Base-by-base conservation (phyloP, 2,888 invertebrate species). In the Epinotia brunnichana region DNA sequence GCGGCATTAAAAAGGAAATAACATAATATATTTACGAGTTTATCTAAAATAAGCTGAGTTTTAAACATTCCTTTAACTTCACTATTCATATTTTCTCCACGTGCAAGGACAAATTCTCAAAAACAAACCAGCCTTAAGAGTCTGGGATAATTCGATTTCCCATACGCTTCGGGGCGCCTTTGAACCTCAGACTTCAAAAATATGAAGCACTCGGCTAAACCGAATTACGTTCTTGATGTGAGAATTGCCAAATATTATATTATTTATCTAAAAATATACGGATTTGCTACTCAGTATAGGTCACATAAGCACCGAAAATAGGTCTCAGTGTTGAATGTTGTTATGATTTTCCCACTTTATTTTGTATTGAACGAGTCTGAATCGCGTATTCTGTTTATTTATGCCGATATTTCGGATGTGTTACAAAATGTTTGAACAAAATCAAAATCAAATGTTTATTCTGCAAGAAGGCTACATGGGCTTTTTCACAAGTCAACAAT, bases 111-210 rank as follows among this genome's bases (percentile, higher is more conserved):
- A 44, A 15, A 15, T 44, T 15, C 53, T 54, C 59, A 44, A 51
- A 48, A 53, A 44, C 29, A 61, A 24, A 67, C 35, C 44, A 10
- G 44, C 21, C 44, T 71, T 54, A 61, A 71, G 67, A 61, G 66
- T 67, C 59, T 39, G 29, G 9, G 29, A 24, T 71, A 61, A 71
- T 67, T 71, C 35, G 35, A 71, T 71, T 71, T 53, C n/a, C 29
- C 57, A 48, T 63, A 48, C 59, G n/a, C 48, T 59, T 19, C 21
- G 19, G 35, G 39, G 3, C 35, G 39, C 53, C 71, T 67, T 67
- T 71, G 71, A 71, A 56, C 57, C 15, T 17, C 5, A 35, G 63
- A 53, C 53, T 57, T 35, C 41, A 66, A 71, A 66, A 71, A 71
- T 71, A 61, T 71, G 29, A 56, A 56, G 66, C 61, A 60, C 60